These are phyloP conservation scores for Limulus polyphemus DNA, from an alignment of 2,888 invertebrate genomes.

Conservation along the genomic window DNA sequence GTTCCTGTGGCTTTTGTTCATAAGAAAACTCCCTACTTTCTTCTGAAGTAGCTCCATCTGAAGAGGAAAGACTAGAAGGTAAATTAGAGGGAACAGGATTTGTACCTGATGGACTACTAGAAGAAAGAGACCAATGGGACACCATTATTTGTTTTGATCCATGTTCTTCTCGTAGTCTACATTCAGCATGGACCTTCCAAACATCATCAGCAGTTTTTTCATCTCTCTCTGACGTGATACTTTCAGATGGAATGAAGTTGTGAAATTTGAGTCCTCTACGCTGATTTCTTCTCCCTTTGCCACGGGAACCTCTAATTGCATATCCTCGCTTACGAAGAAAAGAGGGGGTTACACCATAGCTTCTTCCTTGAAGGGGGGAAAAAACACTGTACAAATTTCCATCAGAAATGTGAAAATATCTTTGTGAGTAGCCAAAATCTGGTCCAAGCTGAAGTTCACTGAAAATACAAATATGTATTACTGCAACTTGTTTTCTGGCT, in stretches of 20 bases:
- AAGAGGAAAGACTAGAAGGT: neutral
- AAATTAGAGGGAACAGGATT: neutral
- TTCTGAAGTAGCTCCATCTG: neutral
- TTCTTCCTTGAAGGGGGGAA: slow-evolving; percentile 27
- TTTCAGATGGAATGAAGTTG: slow-evolving; percentile 22
- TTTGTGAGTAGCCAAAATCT: slow-evolving; percentile 28
- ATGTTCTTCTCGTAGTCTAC: slow-evolving; percentile 25
- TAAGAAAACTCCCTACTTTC: neutral
- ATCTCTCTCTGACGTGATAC: slow-evolving; percentile 21
- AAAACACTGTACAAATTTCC: slow-evolving; percentile 30
- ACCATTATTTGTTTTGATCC: slow-evolving; percentile 28
- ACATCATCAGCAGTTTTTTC: slow-evolving; percentile 8
- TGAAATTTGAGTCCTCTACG: slow-evolving; percentile 21
- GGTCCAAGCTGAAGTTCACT: slow-evolving; percentile 8
- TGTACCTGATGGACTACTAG: slow-evolving; percentile 8
- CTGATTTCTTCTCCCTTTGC: slow-evolving; percentile 15
- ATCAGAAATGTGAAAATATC: slow-evolving; percentile 29
- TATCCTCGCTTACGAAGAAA: slow-evolving; percentile 20
- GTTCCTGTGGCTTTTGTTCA: neutral
- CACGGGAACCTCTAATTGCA: slow-evolving; percentile 16
- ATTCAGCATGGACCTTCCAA: slow-evolving; percentile 22
- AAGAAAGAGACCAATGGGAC: slow-evolving; percentile 23
- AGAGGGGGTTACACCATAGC: slow-evolving; percentile 22
- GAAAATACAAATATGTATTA: too few relatives aligned
- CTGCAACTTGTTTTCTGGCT: too few relatives aligned